A percentile compares a stretch with the other conserved stretches of the same genome.
Evolutionary conservation across 2,113 vertebrate genomes (phyloP).

Genomic region (Rhynchomys soricoides): DNA sequence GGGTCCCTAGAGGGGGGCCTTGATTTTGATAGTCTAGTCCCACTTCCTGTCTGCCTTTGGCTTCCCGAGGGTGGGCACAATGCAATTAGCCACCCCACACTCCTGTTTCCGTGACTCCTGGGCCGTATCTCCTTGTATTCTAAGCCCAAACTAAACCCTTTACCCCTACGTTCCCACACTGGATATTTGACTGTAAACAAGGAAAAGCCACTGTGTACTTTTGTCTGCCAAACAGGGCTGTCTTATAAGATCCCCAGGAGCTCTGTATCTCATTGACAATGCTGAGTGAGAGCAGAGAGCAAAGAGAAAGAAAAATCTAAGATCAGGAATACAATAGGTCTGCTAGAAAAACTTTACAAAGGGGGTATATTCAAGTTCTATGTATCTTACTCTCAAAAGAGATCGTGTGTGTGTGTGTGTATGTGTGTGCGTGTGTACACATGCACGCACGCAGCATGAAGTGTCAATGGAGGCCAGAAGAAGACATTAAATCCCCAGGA

Average conservation of each 20-base stretch:
- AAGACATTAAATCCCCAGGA: background rate
- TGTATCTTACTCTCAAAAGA: background rate
- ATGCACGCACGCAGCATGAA: rapidly evolving
- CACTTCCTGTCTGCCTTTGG: background rate
- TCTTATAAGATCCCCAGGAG: background rate
- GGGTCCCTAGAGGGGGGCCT: background rate
- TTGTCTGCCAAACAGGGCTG: background rate
- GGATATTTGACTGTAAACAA: background rate
- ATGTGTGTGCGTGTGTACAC: background rate
- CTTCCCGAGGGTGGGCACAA: background rate
- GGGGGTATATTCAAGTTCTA: background rate
- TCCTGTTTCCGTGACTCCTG: background rate
- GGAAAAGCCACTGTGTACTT: background rate
- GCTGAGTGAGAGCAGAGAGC: background rate
- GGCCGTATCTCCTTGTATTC: background rate
- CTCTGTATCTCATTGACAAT: rapidly evolving
- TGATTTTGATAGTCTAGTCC: background rate
- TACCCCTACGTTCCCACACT: background rate
- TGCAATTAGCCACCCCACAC: too few species aligned
- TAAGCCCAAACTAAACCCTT: background rate
- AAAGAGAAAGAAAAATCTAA: background rate
- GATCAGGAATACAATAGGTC: background rate
- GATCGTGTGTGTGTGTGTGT: background rate
- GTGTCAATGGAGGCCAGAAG: background rate
- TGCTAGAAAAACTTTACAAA: background rate